Base-by-base conservation (phyloP, 2,888 invertebrate genomes). In the Vanessa cardui region DNA sequence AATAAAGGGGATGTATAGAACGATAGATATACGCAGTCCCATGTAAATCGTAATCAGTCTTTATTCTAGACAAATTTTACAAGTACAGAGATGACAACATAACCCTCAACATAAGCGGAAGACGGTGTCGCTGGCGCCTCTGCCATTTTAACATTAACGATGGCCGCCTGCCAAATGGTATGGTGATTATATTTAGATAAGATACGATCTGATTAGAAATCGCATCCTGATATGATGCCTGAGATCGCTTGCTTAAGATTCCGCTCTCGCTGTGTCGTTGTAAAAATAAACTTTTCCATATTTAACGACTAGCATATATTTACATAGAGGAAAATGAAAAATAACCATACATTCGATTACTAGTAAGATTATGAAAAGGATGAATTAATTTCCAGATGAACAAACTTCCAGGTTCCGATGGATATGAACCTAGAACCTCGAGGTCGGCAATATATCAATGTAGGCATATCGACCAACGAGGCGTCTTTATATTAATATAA, bases 151-250 rank as follows among this genome's bases (percentile, higher is more conserved):
- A 46, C 20, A 20, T 39, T 12, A 67, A 45, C 62, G 62, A 67
- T 67, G 67, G 67, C 67, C 21, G n/a, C 33, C 58, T 20, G 63
- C 63, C 62, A 63, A 63, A 67, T 63, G 54, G 46, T 6, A 59
- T 54, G 18, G 20, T 31, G 58, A 67, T 62, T 49, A 62, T 62
- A 67, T 67, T 62, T 18, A 58, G 66, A 66, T 62, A 58, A 58
- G 21, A 63, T 58, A 49, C 52, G 31, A 47, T 52, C 62, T 33
- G 62, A 66, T 62, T 58, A 66, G 62, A 61, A 49, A 62, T 50
- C 21, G 50, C 62, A 58, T 66, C 66, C 66, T 62, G 56, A 39
- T 56, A 33, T 12, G 56, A 39, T 18, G 18, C 18, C 39, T 7
- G n/a, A 33, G 33, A 33, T 56, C 20, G 49, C 54, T 47, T 54